phyloP scores from a whole-genome alignment of 2,888 invertebrate species.

The Acanthosepion esculentum region DNA sequence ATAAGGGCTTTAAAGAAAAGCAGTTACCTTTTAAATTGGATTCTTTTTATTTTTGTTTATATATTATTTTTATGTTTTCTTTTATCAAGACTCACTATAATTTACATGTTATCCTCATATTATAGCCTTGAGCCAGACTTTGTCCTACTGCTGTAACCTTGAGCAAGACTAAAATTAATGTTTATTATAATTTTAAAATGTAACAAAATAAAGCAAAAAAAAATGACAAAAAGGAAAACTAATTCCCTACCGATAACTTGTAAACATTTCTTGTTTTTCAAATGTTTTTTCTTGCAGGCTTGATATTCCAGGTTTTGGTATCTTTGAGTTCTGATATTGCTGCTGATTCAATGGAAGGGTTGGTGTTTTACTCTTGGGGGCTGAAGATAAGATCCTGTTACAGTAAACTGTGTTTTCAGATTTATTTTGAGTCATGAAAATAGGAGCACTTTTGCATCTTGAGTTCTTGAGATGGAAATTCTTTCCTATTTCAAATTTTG shows the following conservation, averaged over 20 bases:
- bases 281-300: neutral
- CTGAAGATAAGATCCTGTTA: neutral
- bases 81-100: too few species aligned
- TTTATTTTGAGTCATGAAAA: neutral
- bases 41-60: too few species aligned
- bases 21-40: too few species aligned
- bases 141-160: too few species aligned
- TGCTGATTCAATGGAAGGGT: neutral
- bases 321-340: neutral
- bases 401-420: neutral
- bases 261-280: neutral
- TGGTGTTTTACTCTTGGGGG: neutral
- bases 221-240: too few species aligned
- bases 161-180: too few species aligned
- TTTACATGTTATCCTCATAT: too few species aligned
- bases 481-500: neutral
- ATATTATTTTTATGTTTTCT: too few species aligned
- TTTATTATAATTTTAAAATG: too few species aligned
- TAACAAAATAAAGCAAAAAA: too few species aligned
- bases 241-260: neutral
- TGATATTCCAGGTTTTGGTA: neutral
- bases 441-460: conserved; percentile 9
- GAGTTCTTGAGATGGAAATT: neutral
- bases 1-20: too few species aligned
- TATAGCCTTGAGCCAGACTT: too few species aligned